A percentile compares a stretch with the other conserved stretches of the same genome.
These are phyloP conservation scores for Congeria kusceri DNA, from an alignment of 2,888 invertebrate genomes.

Conservation along the genomic window DNA sequence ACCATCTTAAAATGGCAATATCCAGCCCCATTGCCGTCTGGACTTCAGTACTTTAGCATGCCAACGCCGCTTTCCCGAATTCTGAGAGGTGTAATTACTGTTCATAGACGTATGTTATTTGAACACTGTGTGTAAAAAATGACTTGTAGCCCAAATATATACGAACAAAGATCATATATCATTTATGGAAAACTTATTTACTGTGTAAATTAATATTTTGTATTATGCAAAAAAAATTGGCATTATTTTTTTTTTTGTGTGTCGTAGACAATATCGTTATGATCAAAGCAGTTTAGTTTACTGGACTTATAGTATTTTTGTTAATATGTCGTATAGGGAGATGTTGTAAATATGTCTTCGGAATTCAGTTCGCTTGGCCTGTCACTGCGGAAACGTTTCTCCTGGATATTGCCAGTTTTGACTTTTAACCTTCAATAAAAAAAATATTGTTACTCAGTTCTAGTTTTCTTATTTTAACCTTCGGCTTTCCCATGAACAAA, in stretches of 20 bases:
- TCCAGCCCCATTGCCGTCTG: slow-evolving; percentile 62
- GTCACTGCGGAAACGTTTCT: slow-evolving; percentile 57
- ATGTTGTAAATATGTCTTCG: slow-evolving; percentile 51
- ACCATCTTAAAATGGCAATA: slow-evolving; percentile 64
- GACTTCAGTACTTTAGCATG: slow-evolving; percentile 31
- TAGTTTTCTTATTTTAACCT: slow-evolving; percentile 36
- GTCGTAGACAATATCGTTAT: slow-evolving; percentile 47
- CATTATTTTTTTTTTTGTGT: slow-evolving; percentile 55
- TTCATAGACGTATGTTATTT: slow-evolving; percentile 26
- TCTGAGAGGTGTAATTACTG: slow-evolving; percentile 22
- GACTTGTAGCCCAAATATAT: slow-evolving; percentile 61
- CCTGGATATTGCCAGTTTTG: slow-evolving; percentile 76
- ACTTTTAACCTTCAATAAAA: slow-evolving; percentile 76
- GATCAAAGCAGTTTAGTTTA: slow-evolving; percentile 45
- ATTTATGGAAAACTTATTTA: slow-evolving; percentile 50
- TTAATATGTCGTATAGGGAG: slow-evolving; percentile 37
- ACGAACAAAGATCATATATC: slow-evolving; percentile 44
- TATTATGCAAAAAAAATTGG: slow-evolving; percentile 55
- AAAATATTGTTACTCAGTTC: slow-evolving; percentile 55
- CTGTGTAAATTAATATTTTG: slow-evolving; percentile 62
- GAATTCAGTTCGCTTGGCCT: slow-evolving; percentile 62
- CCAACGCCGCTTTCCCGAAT: slow-evolving; percentile 23
- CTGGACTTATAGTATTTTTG: slow-evolving; percentile 34
- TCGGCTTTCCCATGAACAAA: neutral
- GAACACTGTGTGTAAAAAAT: slow-evolving; percentile 46